Evolutionary conservation across 2,113 vertebrate genomes (phyloP).

Genomic region (Myrmophylax atrothorax): DNA sequence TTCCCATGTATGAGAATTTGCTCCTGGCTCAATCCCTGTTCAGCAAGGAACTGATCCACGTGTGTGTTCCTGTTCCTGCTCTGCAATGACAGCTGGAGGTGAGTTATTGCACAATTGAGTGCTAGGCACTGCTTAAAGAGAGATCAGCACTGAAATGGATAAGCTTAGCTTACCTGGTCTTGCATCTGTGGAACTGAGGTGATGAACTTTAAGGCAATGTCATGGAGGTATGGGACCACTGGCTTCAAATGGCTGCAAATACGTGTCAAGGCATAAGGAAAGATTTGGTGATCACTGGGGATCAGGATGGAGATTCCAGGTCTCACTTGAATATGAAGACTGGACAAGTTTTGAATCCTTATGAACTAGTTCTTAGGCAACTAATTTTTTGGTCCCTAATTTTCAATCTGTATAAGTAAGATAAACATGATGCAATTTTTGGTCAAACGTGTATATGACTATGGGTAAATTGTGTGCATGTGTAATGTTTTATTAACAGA

Average conservation of each 20-base stretch:
- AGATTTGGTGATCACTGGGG: background rate
- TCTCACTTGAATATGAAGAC: background rate
- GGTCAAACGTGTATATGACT: background rate
- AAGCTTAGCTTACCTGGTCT: background rate
- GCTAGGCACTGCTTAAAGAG: background rate
- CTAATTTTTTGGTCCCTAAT: background rate
- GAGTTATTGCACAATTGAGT: fast-evolving
- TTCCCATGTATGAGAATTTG: background rate
- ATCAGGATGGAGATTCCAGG: background rate
- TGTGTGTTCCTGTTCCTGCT: background rate
- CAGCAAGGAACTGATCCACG: background rate
- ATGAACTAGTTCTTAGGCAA: background rate
- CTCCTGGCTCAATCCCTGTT: background rate
- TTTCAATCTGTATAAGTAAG: background rate
- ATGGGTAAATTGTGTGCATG: background rate
- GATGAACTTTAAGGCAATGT: background rate
- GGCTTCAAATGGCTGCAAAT: background rate
- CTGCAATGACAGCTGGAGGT: background rate
- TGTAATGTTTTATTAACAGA: background rate
- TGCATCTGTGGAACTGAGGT: background rate
- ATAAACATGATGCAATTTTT: background rate
- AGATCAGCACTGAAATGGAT: background rate
- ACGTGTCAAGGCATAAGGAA: background rate
- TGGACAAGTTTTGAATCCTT: background rate
- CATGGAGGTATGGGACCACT: too few relatives aligned